Evolutionary conservation across 2,888 invertebrate species (phyloP).

Genomic region (Omphaloscelis lunosa): DNA sequence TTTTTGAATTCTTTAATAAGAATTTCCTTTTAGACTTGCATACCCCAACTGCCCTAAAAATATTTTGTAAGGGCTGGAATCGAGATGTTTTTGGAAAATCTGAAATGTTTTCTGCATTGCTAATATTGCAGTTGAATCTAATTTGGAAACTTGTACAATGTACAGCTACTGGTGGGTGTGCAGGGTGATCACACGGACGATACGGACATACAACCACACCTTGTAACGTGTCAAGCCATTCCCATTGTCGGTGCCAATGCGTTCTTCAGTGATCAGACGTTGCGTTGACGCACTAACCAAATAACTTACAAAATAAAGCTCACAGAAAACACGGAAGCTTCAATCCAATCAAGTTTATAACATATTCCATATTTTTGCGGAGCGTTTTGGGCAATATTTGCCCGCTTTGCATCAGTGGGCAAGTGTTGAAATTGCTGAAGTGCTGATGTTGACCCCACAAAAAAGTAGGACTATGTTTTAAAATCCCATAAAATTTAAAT

Average conservation of each 20-base stretch:
- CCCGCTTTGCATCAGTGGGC: neutral
- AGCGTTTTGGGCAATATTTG: neutral
- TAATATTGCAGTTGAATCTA: conserved; percentile 43
- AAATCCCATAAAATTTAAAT: conserved; percentile 12
- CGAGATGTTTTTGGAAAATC: neutral
- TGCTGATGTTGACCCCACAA: conserved; percentile 3
- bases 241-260: conserved; percentile 84
- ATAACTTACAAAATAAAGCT: conserved; percentile 64
- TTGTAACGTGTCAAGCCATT: conserved; percentile 85
- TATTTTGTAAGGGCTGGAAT: neutral
- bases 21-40: neutral
- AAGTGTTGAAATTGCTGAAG: neutral
- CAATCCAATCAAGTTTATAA: conserved; percentile 39
- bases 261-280: conserved; percentile 81
- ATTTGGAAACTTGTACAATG: conserved; percentile 50
- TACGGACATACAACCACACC: conserved; percentile 75
- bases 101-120: conserved; percentile 1
- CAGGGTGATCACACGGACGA: conserved; percentile 82
- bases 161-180: conserved; percentile 74
- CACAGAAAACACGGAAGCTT: conserved; percentile 58
- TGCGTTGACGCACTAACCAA: conserved; percentile 88
- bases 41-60: neutral
- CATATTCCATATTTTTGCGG: conserved; percentile 26
- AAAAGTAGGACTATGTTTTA: conserved; percentile 34
- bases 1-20: neutral